Conservation (phyloP, 2,888 invertebrate species). For the Eledona agricola region DNA sequence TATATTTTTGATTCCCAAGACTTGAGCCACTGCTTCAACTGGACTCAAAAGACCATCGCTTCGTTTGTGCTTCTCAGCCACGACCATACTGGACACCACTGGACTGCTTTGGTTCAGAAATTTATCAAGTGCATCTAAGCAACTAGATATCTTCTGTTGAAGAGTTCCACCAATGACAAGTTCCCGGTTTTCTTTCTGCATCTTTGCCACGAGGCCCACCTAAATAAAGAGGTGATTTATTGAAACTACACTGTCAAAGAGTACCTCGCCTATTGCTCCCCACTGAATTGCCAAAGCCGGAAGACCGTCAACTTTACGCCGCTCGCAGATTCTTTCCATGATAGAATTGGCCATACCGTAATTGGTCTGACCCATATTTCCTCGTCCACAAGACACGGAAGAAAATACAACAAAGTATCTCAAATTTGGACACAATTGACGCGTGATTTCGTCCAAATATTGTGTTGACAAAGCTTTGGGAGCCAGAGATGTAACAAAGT, state of each 20-base stretch:
- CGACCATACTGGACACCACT: conserved; percentile 83
- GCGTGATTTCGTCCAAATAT: conserved; percentile 74
- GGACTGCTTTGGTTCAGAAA: conserved; percentile 71
- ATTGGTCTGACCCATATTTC: no score
- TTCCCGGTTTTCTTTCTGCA: conserved; percentile 61
- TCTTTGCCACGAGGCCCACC: conserved; percentile 74
- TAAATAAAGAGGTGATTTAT: conserved; percentile 36
- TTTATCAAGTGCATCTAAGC: conserved; percentile 70
- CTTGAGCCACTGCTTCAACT: conserved; percentile 72
- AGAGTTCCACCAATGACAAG: conserved; percentile 69
- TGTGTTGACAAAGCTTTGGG: conserved; percentile 83
- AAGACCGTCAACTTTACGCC: no score
- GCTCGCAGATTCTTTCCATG: no score
- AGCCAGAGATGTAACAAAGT: conserved; percentile 71
- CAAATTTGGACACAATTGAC: conserved; percentile 67
- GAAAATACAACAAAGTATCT: no score
- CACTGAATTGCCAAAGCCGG: no score
- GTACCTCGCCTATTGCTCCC: conserved; percentile 4
- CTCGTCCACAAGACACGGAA: no score
- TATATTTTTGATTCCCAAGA: conserved; percentile 69
- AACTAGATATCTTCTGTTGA: conserved; percentile 73
- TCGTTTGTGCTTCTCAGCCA: conserved; percentile 80
- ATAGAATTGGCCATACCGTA: no score
- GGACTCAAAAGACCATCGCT: conserved; percentile 71
- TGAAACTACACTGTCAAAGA: background rate